Evolutionary conservation across 2,888 invertebrate genomes (phyloP).

Genomic region (Apodemia duryi): DNA sequence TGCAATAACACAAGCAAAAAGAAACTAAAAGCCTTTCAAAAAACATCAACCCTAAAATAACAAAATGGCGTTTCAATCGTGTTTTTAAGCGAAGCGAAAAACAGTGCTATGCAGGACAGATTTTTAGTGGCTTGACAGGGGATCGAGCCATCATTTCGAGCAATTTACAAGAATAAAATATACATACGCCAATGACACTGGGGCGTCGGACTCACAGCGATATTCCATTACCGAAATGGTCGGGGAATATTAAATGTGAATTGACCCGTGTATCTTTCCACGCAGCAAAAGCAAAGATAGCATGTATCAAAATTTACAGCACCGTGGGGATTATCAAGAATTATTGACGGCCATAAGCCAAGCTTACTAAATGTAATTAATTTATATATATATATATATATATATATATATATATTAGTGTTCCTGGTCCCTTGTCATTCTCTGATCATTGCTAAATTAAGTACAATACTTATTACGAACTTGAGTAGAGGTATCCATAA

Average conservation of each 20-base stretch:
- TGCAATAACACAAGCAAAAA: conserved; percentile 12
- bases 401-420: too few species aligned
- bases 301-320: not conserved
- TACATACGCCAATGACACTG: conserved; percentile 61
- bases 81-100: conserved; percentile 24
- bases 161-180: conserved; percentile 73
- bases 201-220: conserved; percentile 59
- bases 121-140: conserved; percentile 59
- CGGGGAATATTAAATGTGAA: conserved; percentile 64
- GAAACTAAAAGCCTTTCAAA: conserved; percentile 9
- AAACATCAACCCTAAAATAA: conserved; percentile 14
- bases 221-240: conserved; percentile 69
- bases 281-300: not conserved
- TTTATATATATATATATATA: too few species aligned
- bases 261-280: conserved; percentile 49
- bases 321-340: too few species aligned
- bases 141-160: conserved; percentile 59
- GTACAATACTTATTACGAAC: too few species aligned
- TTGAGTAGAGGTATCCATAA: too few species aligned
- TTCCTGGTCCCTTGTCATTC: too few species aligned
- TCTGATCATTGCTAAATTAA: too few species aligned
- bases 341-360: too few species aligned
- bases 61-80: conserved; percentile 21
- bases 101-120: conserved; percentile 26
- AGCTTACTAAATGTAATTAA: too few species aligned